Evolutionary conservation across 2,113 vertebrate species (phyloP), one percentile per base, ranked within the genome.

Genomic region (Zapus hudsonius): DNA sequence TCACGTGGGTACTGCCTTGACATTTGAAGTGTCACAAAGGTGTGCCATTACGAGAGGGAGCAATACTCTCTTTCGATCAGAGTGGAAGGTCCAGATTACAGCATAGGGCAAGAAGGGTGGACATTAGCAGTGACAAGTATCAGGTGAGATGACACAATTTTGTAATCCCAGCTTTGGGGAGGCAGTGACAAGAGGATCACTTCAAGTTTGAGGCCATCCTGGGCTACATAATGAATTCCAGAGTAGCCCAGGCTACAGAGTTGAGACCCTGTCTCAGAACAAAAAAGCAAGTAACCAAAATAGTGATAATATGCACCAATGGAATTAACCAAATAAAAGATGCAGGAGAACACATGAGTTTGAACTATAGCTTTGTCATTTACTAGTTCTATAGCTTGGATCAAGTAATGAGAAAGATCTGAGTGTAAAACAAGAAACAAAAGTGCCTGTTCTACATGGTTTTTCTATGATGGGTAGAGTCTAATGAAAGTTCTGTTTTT

Each of bases 1-100:
- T 95, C 98, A 98, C 42, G 36, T 0, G 85, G 85, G 40, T 42
- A 57, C 89, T 52, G 52, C 38, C 70, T 91, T 80, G 72, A 31
- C 36, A 42, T 38, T 29, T 38, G n/a, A 55, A 84, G 25, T 42
- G 57, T 78, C 44, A 33, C 59, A 44, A 72, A 79, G 67, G n/a
- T 36, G 42, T 17, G 1, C n/a, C 74, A 59, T 67, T 52, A 57
- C 63, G 29, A 69, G 38, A n/a, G n/a, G n/a, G n/a, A 90, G 57
- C 63, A 74, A 52, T 42, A 23, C 76, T 91, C 1, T 2, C 74
- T 73, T 83, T 92, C 31, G 23, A 10, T 88, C 19, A 3, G 64
- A 69, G n/a, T 57, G 25, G 47, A 63, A 19, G 78, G 87, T 73
- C 73, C 70, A 74, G 79, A n/a, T 44, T 19, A 29, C 15, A 59